These are phyloP conservation scores for Pyrgus malvae DNA, from an alignment of 2,888 invertebrate species.

Conservation along the genomic window DNA sequence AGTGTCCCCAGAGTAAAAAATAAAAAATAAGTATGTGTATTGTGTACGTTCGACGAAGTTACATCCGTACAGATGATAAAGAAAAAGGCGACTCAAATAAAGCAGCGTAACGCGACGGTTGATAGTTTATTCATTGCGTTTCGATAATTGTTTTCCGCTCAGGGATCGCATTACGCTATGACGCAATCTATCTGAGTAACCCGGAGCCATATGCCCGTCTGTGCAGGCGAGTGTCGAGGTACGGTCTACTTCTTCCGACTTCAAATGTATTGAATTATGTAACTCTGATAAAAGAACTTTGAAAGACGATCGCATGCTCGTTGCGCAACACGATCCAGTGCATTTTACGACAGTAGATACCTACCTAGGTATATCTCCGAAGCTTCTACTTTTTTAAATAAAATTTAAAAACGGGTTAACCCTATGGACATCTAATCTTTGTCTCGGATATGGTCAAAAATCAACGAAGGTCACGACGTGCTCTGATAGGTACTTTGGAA, in stretches of 20 bases:
- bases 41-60: conserved; percentile 72
- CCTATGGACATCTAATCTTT: too few species aligned
- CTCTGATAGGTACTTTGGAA: too few species aligned
- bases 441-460: too few species aligned
- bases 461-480: too few species aligned
- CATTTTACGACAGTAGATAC: too few species aligned
- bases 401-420: too few species aligned
- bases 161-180: conserved; percentile 65
- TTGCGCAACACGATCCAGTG: too few species aligned
- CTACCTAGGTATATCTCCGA: too few species aligned
- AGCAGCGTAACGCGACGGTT: conserved; percentile 51
- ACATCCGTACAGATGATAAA: conserved; percentile 71
- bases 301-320: conserved; percentile 6
- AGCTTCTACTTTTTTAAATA: too few species aligned
- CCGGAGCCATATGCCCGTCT: conserved; percentile 56
- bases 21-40: conserved; percentile 75
- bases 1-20: conserved; percentile 81
- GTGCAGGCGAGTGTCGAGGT: conserved; percentile 39
- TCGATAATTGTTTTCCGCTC: conserved; percentile 72
- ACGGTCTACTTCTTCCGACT: conserved; percentile 44
- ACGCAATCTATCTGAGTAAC: conserved; percentile 77
- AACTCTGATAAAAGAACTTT: conserved; percentile 41
- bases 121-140: conserved; percentile 72
- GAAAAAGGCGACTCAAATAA: conserved; percentile 57
- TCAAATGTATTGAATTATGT: conserved; percentile 56